phyloP scores from a whole-genome alignment of 64 coral and sea anemone species.

The Pocillopora verrucosa region DNA sequence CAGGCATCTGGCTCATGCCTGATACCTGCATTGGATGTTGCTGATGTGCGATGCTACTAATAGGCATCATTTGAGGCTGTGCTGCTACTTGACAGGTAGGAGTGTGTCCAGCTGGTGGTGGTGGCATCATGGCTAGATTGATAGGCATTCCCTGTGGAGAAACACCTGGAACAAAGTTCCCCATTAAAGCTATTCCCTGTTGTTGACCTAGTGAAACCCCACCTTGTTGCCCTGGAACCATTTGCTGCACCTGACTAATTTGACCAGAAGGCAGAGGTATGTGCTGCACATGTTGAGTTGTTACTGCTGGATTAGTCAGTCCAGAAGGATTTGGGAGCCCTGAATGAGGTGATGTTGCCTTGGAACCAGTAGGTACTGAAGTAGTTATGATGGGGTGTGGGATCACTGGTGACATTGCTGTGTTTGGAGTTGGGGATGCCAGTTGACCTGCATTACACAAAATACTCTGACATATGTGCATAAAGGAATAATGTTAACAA shows the following conservation, averaged over 20 bases:
- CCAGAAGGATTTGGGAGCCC: background rate
- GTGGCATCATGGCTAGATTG: conserved; percentile 14
- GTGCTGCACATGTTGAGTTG: background rate
- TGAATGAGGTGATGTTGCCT: background rate
- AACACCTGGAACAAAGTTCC: conserved; percentile 1
- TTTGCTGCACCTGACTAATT: conserved; percentile 9
- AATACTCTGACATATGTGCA: background rate
- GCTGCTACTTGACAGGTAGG: conserved; percentile 13
- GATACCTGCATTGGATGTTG: conserved; percentile 12
- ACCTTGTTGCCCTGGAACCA: conserved; percentile 4
- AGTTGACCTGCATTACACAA: conserved; percentile 7
- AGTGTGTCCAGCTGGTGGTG: background rate
- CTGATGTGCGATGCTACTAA: conserved; percentile 1
- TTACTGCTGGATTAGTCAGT: background rate
- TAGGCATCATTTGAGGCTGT: conserved; percentile 25
- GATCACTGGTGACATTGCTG: background rate
- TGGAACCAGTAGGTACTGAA: background rate
- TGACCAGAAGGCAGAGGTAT: background rate
- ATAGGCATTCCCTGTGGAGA: background rate
- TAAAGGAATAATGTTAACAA: background rate
- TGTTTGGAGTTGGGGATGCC: background rate
- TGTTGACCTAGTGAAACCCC: background rate
- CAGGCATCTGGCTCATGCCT: conserved; percentile 28
- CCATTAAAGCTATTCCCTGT: conserved; percentile 7
- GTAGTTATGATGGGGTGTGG: background rate